These are phyloP conservation scores for Eupithecia pulchellata DNA, from an alignment of 2,888 invertebrate species.

Conservation along the genomic window DNA sequence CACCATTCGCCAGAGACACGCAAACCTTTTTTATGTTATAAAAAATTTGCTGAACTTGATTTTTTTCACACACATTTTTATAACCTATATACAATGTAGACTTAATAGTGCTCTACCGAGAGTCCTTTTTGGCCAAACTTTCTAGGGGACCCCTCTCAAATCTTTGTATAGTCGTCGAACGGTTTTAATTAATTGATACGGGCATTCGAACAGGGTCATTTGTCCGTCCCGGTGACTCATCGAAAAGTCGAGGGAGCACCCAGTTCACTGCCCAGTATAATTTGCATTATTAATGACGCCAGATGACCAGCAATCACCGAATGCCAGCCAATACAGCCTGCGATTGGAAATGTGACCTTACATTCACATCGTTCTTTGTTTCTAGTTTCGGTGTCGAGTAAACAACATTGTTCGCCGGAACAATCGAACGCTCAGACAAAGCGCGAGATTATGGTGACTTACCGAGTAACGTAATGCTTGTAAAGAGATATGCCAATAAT, in stretches of 20 bases:
- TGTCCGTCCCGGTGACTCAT: slow-evolving; percentile 72
- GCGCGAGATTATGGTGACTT: slow-evolving; percentile 73
- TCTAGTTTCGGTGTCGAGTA: slow-evolving; percentile 27
- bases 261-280: slow-evolving; percentile 48
- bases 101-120: background rate
- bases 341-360: slow-evolving; percentile 35
- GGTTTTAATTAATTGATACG: slow-evolving; percentile 63
- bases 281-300: slow-evolving; percentile 61
- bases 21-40: too few species aligned
- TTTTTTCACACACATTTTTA: too few species aligned
- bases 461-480: slow-evolving; percentile 72
- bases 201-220: slow-evolving; percentile 62
- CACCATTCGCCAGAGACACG: too few species aligned
- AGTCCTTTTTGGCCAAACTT: background rate
- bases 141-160: slow-evolving; percentile 34
- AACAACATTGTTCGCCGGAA: slow-evolving; percentile 45
- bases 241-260: slow-evolving; percentile 61
- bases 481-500: slow-evolving; percentile 79
- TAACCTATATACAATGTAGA: background rate
- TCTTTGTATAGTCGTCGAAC: slow-evolving; percentile 52
- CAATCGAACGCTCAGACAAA: slow-evolving; percentile 56
- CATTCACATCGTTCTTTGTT: slow-evolving; percentile 35
- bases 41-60: too few species aligned
- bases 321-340: slow-evolving; percentile 32
- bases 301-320: slow-evolving; percentile 61